Conservation (phyloP, 2,888 invertebrate genomes). For the Pterobdella sp. region DNA sequence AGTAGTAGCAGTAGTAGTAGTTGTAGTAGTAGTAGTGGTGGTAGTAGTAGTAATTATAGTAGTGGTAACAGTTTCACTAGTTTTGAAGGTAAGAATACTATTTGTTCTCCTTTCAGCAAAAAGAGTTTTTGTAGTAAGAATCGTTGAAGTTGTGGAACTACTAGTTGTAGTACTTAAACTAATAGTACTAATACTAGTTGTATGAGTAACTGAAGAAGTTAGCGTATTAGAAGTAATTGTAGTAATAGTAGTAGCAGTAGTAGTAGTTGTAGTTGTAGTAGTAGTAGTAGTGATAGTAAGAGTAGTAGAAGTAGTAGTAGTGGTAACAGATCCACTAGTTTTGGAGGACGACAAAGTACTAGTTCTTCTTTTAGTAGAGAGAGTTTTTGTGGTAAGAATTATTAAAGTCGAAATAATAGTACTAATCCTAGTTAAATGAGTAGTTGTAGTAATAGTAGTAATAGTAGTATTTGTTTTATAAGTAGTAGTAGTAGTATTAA, state of each 20-base stretch:
- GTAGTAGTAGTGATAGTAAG: neutral
- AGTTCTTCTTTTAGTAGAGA: neutral
- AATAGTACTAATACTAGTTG: neutral
- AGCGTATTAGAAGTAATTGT: neutral
- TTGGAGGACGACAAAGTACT: neutral
- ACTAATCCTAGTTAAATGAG: neutral
- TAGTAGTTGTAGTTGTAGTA: neutral
- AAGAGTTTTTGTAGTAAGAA: neutral
- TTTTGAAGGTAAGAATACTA: neutral
- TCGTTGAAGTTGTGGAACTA: neutral
- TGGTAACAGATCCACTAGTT: neutral
- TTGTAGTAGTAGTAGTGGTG: neutral
- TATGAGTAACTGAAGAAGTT: neutral
- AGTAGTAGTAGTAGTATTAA: conserved; percentile 25
- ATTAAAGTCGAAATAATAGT: neutral
- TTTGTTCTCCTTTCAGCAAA: neutral
- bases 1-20: neutral
- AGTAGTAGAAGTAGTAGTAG: neutral
- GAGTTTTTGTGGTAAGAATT: neutral
- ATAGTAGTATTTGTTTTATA: neutral
- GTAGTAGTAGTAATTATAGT: neutral
- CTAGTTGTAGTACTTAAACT: neutral
- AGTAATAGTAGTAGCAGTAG: neutral
- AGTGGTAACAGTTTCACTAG: neutral
- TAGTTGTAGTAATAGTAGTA: neutral